Conservation (phyloP, 2,888 invertebrate genomes). For the Spodoptera exigua region DNA sequence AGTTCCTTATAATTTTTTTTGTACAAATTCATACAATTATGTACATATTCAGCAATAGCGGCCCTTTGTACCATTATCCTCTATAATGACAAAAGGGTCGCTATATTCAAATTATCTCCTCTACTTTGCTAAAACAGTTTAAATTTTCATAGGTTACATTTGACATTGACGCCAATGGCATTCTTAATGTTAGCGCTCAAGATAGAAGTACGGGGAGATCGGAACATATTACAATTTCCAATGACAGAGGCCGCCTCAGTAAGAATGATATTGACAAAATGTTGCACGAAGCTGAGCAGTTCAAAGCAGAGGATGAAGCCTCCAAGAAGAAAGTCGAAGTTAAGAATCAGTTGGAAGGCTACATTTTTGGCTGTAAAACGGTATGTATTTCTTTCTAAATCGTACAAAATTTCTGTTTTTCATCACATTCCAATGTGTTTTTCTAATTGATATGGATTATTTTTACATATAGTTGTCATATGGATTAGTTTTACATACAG, state of each 20-base stretch:
- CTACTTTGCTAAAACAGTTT: too few relatives aligned
- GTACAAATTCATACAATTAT: too few relatives aligned
- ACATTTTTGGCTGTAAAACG: slow-evolving; percentile 90
- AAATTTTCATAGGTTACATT: slow-evolving; percentile 91
- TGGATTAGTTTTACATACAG: too few relatives aligned
- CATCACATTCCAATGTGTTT: too few relatives aligned
- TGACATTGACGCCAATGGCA: slow-evolving; percentile 97
- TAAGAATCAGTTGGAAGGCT: slow-evolving; percentile 94
- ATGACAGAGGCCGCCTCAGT: slow-evolving; percentile 95
- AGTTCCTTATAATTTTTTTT: too few relatives aligned
- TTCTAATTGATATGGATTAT: too few relatives aligned
- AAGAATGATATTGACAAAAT: slow-evolving; percentile 96
- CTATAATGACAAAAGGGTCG: too few relatives aligned
- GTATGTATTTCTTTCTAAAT: slow-evolving; percentile 61
- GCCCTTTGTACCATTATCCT: too few relatives aligned
- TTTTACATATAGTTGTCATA: too few relatives aligned
- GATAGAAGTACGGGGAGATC: slow-evolving; percentile 94
- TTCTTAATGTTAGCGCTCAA: slow-evolving; percentile 93
- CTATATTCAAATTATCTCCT: too few relatives aligned
- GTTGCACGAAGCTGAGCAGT: slow-evolving; percentile 94
- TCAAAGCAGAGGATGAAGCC: slow-evolving; percentile 93
- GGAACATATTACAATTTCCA: slow-evolving; percentile 95
- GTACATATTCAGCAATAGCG: too few relatives aligned
- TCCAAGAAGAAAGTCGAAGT: slow-evolving; percentile 91
- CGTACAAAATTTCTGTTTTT: background rate